Evolutionary conservation across 2,888 invertebrate genomes (phyloP).

Genomic region (Caenorhabditis macrosperma): DNA sequence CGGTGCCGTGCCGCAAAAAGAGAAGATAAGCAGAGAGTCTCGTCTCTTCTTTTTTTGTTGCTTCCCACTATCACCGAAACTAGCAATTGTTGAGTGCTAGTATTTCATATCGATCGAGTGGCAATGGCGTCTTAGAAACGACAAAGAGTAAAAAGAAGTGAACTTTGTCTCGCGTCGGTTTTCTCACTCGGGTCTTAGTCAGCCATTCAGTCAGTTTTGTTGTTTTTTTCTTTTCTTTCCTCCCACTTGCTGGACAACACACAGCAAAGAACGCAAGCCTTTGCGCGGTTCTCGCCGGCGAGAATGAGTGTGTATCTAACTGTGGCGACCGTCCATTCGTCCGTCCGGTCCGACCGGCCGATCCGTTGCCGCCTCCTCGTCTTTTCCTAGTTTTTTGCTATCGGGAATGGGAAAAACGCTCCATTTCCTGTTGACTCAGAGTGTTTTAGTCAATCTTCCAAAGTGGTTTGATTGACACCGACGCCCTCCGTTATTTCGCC

Average conservation of each 20-base stretch:
- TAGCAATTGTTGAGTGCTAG: slow-evolving; percentile 3
- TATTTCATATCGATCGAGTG: not conserved
- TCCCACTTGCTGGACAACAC: slow-evolving; percentile 6
- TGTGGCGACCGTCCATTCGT: slow-evolving; percentile 18
- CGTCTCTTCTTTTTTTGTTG: slow-evolving; percentile 5
- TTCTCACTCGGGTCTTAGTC: slow-evolving; percentile 20
- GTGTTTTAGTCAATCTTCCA: slow-evolving; percentile 51
- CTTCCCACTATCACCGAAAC: slow-evolving; percentile 20
- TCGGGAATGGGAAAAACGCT: slow-evolving; percentile 20
- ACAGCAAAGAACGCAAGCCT: slow-evolving; percentile 14
- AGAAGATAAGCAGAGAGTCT: slow-evolving; percentile 29
- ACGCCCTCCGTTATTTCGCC: slow-evolving; percentile 50
- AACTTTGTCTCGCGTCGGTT: slow-evolving; percentile 7
- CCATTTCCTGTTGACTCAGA: slow-evolving; percentile 52
- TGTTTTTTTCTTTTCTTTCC: not conserved
- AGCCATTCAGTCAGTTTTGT: slow-evolving; percentile 1
- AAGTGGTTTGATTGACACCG: slow-evolving; percentile 58
- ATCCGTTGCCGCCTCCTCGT: slow-evolving; percentile 10
- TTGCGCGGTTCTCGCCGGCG: slow-evolving; percentile 19
- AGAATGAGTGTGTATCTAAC: slow-evolving; percentile 49
- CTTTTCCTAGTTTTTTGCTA: slow-evolving; percentile 3
- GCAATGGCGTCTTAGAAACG: not conserved
- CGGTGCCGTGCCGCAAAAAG: slow-evolving; percentile 1
- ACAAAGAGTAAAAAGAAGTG: not conserved
- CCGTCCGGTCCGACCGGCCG: slow-evolving; percentile 21